A percentile compares a stretch with the other conserved stretches of the same genome.
Conservation (phyloP, 2,113 vertebrate genomes). For the Terrapene triunguis region DNA sequence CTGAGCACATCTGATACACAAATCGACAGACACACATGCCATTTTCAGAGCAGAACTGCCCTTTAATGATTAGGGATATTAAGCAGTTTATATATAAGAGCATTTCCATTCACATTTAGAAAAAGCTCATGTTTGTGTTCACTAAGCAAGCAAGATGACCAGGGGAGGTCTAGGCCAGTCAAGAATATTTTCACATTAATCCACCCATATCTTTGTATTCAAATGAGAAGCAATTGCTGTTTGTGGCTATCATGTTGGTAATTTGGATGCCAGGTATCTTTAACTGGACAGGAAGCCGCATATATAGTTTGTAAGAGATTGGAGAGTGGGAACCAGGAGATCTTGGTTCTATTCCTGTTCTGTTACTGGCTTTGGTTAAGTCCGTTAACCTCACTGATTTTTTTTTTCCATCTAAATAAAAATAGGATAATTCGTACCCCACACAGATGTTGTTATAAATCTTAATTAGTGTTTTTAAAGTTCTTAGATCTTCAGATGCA, state of each 20-base stretch:
- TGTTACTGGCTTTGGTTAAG: not conserved
- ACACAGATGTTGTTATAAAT: not conserved
- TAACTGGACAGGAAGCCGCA: not conserved
- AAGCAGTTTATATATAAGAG: not conserved
- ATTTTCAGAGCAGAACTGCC: not conserved
- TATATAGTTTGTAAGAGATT: too few species aligned
- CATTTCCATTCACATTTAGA: not conserved
- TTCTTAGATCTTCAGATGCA: not conserved
- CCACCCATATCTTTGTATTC: not conserved
- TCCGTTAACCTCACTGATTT: not conserved
- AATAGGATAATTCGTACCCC: too few species aligned
- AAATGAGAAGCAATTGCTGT: not conserved
- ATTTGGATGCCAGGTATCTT: not conserved
- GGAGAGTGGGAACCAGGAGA: too few species aligned
- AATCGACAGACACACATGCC: not conserved
- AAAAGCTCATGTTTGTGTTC: not conserved
- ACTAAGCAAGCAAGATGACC: not conserved
- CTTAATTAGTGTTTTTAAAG: not conserved
- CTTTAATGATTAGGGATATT: not conserved
- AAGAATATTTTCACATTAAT: not conserved
- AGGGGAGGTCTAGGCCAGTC: not conserved
- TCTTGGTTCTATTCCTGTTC: not conserved
- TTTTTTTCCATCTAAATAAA: not conserved
- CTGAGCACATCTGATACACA: not conserved
- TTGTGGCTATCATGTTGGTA: not conserved